Evolutionary conservation across 30 jellyfish, hydroid and myxozoan genomes (phyloP).

Genomic region (Cassiopea xamachana): DNA sequence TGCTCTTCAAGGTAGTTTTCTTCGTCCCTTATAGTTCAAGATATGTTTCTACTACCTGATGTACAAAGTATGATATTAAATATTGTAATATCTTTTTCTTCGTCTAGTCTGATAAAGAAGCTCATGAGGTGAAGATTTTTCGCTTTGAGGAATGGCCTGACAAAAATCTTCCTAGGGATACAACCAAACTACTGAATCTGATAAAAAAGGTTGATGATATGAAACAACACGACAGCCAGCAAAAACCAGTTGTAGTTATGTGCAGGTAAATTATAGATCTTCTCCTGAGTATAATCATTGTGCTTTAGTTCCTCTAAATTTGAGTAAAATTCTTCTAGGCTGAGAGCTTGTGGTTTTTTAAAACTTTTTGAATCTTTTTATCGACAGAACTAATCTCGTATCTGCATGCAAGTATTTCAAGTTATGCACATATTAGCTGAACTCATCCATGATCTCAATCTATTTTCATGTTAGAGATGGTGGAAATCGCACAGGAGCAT

Average conservation of each 20-base stretch:
- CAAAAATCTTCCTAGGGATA: background rate
- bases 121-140: background rate
- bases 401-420: background rate
- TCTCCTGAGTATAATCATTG: background rate
- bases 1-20: too few relatives aligned
- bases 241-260: background rate
- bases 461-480: background rate
- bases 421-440: background rate
- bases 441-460: background rate
- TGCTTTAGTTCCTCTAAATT: background rate
- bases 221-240: background rate
- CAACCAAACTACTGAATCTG: background rate
- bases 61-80: too few relatives aligned
- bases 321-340: background rate
- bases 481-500: background rate
- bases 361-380: too few relatives aligned
- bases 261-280: background rate
- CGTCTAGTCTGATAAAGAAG: background rate
- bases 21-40: background rate
- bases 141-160: background rate
- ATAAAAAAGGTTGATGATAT: background rate
- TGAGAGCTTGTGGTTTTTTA: too few relatives aligned
- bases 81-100: too few relatives aligned
- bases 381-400: background rate
- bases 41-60: background rate